phyloP scores from a whole-genome alignment of 2,113 vertebrate species.

The Danionella cerebrum region DNA sequence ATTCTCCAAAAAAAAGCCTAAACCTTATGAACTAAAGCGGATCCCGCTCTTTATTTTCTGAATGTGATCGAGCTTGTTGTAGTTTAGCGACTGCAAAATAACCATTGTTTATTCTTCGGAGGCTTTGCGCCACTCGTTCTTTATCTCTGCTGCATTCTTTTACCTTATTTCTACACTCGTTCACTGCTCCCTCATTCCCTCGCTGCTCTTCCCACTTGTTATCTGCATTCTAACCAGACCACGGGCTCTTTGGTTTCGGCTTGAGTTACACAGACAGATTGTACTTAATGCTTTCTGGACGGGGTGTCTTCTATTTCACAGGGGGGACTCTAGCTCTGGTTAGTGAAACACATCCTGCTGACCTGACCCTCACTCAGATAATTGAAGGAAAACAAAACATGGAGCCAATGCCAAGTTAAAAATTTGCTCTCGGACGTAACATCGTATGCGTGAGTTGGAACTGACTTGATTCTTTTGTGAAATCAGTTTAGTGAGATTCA shows the following conservation, averaged over 20 bases:
- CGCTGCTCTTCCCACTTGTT: conserved; percentile 53
- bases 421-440: not conserved
- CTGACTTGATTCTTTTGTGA: not conserved
- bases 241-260: conserved; percentile 51
- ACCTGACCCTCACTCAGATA: not conserved
- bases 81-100: conserved; percentile 42
- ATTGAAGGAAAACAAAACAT: conserved; percentile 1
- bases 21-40: not conserved
- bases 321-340: conserved; percentile 22
- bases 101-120: conserved; percentile 40
- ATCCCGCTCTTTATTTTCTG: conserved; percentile 43
- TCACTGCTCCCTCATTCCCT: conserved; percentile 46
- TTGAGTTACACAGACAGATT: conserved; percentile 30
- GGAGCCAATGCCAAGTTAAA: not conserved
- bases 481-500: not conserved
- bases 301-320: not conserved
- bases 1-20: conserved; percentile 6
- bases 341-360: conserved; percentile 21
- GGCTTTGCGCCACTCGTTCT: conserved; percentile 45
- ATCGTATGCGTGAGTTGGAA: not conserved
- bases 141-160: conserved; percentile 59
- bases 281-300: not conserved
- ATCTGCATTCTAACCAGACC: conserved; percentile 62
- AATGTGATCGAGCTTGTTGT: conserved; percentile 45
- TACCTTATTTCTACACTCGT: conserved; percentile 59